Conservation (phyloP, 2,113 vertebrate genomes). For the Ascaphus truei region DNA sequence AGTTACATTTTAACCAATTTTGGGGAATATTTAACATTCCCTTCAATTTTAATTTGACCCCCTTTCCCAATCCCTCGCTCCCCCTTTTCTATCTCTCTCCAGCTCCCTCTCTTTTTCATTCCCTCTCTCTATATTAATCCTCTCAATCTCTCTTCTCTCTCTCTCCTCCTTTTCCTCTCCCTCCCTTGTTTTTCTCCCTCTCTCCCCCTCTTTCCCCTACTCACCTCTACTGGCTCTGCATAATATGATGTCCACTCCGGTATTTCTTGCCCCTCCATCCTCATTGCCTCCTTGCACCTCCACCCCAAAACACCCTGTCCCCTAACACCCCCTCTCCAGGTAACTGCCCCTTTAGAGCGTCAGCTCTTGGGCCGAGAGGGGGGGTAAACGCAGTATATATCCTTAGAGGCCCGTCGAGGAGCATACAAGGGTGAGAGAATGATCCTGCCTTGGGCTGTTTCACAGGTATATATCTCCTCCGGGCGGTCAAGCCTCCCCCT, state of each 20-base stretch:
- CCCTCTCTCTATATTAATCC: too few relatives aligned
- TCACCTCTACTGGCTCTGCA: neutral
- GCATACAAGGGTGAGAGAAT: too few relatives aligned
- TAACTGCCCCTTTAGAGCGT: neutral
- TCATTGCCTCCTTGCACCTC: neutral
- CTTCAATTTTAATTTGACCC: too few relatives aligned
- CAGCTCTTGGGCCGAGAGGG: neutral
- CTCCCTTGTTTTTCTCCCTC: too few relatives aligned
- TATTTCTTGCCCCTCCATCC: neutral
- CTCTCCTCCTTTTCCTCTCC: too few relatives aligned
- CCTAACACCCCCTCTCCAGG: neutral
- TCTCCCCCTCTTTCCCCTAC: neutral
- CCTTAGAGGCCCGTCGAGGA: too few relatives aligned
- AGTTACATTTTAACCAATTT: too few relatives aligned
- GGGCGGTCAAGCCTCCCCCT: neutral
- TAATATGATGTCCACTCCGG: neutral
- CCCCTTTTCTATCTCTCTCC: too few relatives aligned
- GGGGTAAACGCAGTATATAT: neutral
- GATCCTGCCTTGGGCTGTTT: neutral
- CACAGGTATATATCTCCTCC: slow-evolving; percentile 1
- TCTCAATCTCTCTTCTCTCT: too few relatives aligned
- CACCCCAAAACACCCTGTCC: neutral
- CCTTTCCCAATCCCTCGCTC: too few relatives aligned
- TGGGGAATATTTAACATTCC: too few relatives aligned
- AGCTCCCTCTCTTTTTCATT: too few relatives aligned